phyloP scores from a whole-genome alignment of 2,888 invertebrate species.

The Drosophila falleni region DNA sequence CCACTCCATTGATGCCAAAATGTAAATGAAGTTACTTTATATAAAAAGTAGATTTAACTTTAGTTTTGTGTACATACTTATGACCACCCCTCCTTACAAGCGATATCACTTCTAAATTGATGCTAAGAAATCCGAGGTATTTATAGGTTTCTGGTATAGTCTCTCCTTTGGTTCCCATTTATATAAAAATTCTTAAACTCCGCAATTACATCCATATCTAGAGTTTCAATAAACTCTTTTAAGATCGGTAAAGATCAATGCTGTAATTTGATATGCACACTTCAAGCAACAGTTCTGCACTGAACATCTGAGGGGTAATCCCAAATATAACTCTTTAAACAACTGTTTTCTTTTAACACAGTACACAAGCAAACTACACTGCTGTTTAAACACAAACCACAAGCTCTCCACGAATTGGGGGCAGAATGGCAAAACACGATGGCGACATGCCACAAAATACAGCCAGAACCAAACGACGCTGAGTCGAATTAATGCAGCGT shows the following conservation, averaged over 20 bases:
- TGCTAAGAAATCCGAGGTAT: neutral
- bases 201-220: neutral
- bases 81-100: too few species aligned
- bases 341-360: constrained; percentile 40
- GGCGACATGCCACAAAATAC: constrained; percentile 45
- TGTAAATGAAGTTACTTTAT: too few species aligned
- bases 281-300: constrained; percentile 20
- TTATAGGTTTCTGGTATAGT: too few species aligned
- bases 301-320: constrained; percentile 9
- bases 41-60: too few species aligned
- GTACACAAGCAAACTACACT: constrained; percentile 55
- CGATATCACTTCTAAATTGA: too few species aligned
- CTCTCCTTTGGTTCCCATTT: neutral
- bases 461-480: constrained; percentile 46
- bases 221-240: neutral
- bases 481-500: constrained; percentile 74
- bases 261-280: constrained; percentile 29
- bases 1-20: too few species aligned
- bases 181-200: neutral
- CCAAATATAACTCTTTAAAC: constrained; percentile 32
- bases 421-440: constrained; percentile 26
- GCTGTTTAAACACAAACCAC: constrained; percentile 67
- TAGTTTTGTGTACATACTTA: too few species aligned
- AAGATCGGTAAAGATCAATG: neutral
- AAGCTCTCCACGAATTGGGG: constrained; percentile 43